Conservation (phyloP, 2,797 vertebrate species). For the Carcharodon carcharias region DNA sequence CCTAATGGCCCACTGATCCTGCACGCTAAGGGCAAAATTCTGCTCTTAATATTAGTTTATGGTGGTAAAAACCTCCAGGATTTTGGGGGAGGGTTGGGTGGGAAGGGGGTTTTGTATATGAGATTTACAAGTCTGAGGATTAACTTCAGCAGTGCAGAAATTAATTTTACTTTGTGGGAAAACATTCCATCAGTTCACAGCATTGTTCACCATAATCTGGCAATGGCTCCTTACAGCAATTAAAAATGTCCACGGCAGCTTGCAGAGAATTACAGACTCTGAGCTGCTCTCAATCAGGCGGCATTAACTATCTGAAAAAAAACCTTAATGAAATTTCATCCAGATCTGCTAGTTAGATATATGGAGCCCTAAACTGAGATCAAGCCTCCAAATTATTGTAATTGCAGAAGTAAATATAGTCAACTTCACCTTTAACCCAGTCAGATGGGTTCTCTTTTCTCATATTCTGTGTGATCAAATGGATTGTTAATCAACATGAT, state of each 20-base stretch:
- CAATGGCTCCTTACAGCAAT: neutral
- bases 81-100: neutral
- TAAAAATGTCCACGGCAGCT: neutral
- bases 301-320: neutral
- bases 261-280: neutral
- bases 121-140: neutral
- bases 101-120: neutral
- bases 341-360: neutral
- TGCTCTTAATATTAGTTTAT: neutral
- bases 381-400: neutral
- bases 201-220: neutral
- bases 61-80: neutral
- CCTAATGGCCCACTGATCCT: no score
- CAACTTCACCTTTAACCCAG: neutral
- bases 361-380: neutral
- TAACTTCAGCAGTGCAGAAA: neutral
- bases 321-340: neutral
- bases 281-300: neutral
- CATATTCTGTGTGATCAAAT: neutral
- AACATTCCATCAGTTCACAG: neutral
- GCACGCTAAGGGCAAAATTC: no score
- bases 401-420: neutral
- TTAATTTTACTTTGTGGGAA: constrained; percentile 21
- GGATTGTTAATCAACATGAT: neutral
- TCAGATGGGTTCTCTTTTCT: neutral